Evolutionary conservation across 2,113 vertebrate species (phyloP).

Genomic region (Vombatus ursinus): DNA sequence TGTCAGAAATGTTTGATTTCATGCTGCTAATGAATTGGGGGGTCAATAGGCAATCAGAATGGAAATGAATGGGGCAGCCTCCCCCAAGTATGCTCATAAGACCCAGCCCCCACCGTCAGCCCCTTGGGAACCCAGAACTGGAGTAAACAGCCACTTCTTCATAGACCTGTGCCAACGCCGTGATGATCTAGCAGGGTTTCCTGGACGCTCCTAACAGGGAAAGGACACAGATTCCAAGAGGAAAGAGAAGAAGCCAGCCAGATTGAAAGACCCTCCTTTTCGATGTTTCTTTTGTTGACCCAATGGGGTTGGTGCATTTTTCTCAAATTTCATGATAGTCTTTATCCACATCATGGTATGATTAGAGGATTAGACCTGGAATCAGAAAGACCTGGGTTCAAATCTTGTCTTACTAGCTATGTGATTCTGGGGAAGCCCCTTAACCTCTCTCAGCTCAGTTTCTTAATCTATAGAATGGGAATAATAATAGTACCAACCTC

Average conservation of each 20-base stretch:
- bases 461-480: background rate
- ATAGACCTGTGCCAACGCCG: background rate
- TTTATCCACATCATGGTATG: background rate
- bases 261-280: background rate
- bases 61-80: background rate
- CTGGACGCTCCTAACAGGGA: background rate
- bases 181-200: background rate
- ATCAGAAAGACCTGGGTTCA: background rate
- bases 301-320: background rate
- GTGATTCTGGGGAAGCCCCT: too few species aligned
- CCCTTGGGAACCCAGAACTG: background rate
- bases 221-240: background rate
- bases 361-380: background rate
- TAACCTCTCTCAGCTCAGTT: background rate
- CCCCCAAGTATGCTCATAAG: background rate
- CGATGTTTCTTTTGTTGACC: background rate
- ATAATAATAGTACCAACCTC: background rate
- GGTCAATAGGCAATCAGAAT: conserved; percentile 31
- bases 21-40: conserved; percentile 23
- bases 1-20: conserved; percentile 1
- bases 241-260: background rate
- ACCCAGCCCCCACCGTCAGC: background rate
- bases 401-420: background rate
- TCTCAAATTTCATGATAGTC: background rate
- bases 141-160: background rate